Evolutionary conservation across 1,140 invertebrate genomes (phyloP).

Genomic region (Drosophila asahinai): DNA sequence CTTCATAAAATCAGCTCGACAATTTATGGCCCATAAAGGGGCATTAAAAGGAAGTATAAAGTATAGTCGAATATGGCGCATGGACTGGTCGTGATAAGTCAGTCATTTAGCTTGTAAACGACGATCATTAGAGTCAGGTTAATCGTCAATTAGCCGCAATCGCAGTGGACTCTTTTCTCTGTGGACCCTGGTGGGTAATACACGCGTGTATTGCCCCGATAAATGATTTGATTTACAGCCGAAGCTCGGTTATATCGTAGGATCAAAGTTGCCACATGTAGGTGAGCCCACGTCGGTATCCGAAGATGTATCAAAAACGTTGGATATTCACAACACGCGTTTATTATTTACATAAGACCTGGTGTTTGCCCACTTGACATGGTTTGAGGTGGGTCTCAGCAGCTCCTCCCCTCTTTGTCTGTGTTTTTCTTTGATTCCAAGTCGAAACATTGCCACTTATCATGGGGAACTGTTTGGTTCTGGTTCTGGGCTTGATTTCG

Average conservation of each 20-base stretch:
- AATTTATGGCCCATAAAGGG: constrained; percentile 62
- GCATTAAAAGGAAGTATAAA: constrained; percentile 37
- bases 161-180: constrained; percentile 17
- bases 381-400: constrained; percentile 38
- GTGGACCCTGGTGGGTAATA: constrained; percentile 16
- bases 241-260: constrained; percentile 5
- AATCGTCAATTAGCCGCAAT: constrained; percentile 72
- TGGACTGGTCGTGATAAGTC: constrained; percentile 51
- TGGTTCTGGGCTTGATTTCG: constrained; percentile 22
- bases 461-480: constrained; percentile 1
- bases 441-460: constrained; percentile 15
- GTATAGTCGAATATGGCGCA: constrained; percentile 56
- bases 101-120: constrained; percentile 42
- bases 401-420: constrained; percentile 14
- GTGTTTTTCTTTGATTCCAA: constrained; percentile 13
- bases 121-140: constrained; percentile 64
- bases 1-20: constrained; percentile 67
- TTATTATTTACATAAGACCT: constrained; percentile 39
- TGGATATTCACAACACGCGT: constrained; percentile 30
- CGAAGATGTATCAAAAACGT: constrained; percentile 18
- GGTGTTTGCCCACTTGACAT: constrained; percentile 52
- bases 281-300: neutral
- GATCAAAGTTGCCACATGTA: constrained; percentile 23
- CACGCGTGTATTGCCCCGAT: constrained; percentile 26
- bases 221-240: constrained; percentile 69